Evolutionary conservation across 2,888 invertebrate species (phyloP).

Genomic region (Limnephilus marmoratus): DNA sequence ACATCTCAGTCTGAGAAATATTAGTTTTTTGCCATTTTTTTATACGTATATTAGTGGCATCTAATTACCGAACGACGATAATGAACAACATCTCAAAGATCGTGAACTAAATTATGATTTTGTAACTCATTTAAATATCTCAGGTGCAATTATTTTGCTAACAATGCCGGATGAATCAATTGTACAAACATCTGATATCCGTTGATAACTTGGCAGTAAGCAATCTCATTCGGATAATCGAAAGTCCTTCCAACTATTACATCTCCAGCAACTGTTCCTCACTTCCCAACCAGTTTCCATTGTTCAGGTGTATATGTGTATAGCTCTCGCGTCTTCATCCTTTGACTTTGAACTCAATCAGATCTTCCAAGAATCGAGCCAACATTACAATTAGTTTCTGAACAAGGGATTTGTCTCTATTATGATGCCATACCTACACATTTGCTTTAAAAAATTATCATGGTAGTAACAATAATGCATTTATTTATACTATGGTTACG

Average conservation of each 20-base stretch:
- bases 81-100: too few species aligned
- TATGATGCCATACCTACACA: too few species aligned
- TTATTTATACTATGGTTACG: too few species aligned
- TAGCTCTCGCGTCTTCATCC: not conserved
- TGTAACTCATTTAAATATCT: too few species aligned
- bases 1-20: too few species aligned
- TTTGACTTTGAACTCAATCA: not conserved
- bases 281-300: not conserved
- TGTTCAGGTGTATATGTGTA: not conserved
- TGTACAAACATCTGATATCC: constrained; percentile 12
- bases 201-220: not conserved
- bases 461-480: too few species aligned
- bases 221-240: not conserved
- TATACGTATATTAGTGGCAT: too few species aligned
- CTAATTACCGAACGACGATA: too few species aligned
- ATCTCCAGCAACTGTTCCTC: not conserved
- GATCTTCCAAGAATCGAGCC: not conserved
- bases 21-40: too few species aligned
- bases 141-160: not conserved
- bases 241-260: not conserved
- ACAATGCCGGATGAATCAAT: not conserved
- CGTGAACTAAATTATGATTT: too few species aligned
- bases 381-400: not conserved
- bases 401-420: not conserved
- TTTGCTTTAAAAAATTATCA: too few species aligned